Base-by-base conservation (phyloP, 2,888 invertebrate species). In the Chloroclystis v-ata region DNA sequence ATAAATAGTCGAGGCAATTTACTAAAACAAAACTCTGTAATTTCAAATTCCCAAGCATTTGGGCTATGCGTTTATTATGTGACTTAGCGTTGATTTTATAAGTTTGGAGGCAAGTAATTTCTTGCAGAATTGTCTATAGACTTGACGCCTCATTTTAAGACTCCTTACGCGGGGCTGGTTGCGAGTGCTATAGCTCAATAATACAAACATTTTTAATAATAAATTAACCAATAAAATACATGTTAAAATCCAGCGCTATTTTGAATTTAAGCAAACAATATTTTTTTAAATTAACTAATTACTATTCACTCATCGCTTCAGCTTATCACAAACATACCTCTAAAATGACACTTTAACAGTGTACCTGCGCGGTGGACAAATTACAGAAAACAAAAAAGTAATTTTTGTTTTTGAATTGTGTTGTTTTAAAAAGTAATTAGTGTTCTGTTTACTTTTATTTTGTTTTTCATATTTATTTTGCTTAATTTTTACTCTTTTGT, bases 381-480 rank as follows among this genome's bases (percentile, higher is more conserved):
- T 35, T 28, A 24, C 33, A 43, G 16, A 43, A 28, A 10, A 28
- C 10, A 35, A 42, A n/a, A 43, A 43, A 43, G 35, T 43, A 35
- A 43, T 43, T 35, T 38, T 14, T 28, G 12, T 16, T 28, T 28
- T 14, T 28, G 16, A 38, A 38, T 38, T 28, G 14, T 26, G 14
- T 11, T 26, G 11, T 7, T 25, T n/a, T 13, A 12, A 26, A 12
- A 26, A 37, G 25, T 12, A 13, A 37, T 37, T 37, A 13, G 37
- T 12, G 13, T 37, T 24, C 25, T 37, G 14, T 25, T 37, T 25
- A 37, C 11, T 9, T 35, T 25, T 7, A 14, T 25, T 24, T 12
- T 11, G 9, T n/a, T n/a, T 13, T 13, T 32, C n/a, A 16, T 30
- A n/a, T 32, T 14, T 16, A 20, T 35, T 24, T 16, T 9, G 8